Percentiles rank a stretch among this genome's conserved stretches.
Evolutionary conservation across 1,140 invertebrate genomes (phyloP).

Genomic region (Tetragonula clypearis): DNA sequence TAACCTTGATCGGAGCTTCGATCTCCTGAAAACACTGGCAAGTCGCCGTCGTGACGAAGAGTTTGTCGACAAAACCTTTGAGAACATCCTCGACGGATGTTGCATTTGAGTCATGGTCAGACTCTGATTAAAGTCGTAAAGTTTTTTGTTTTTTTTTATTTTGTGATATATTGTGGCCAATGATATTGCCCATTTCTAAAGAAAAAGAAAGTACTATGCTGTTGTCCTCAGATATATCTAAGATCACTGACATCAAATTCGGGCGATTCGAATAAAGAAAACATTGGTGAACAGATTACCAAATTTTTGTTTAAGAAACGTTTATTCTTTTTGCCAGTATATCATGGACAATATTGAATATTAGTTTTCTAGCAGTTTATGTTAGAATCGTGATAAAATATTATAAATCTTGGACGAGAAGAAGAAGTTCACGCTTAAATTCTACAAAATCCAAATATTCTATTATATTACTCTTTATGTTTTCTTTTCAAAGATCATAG

Average conservation of each 20-base stretch:
- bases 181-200: background rate
- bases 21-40: conserved; percentile 34
- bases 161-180: background rate
- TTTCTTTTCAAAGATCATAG: background rate
- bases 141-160: background rate
- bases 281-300: background rate
- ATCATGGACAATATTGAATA: background rate
- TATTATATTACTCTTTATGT: too few species aligned
- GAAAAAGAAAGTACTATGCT: background rate
- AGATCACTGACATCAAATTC: background rate
- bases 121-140: background rate
- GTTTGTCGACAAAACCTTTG: background rate
- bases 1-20: background rate
- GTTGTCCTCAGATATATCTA: background rate
- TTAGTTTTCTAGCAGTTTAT: background rate
- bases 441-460: background rate
- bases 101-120: background rate
- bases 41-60: conserved; percentile 28
- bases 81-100: conserved; percentile 1
- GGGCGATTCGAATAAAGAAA: background rate
- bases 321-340: conserved; percentile 1
- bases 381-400: background rate
- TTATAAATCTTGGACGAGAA: background rate
- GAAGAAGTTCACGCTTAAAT: background rate
- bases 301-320: background rate